These are phyloP conservation scores for Psylliodes chrysocephalus DNA, from an alignment of 2,888 invertebrate genomes.

Conservation along the genomic window DNA sequence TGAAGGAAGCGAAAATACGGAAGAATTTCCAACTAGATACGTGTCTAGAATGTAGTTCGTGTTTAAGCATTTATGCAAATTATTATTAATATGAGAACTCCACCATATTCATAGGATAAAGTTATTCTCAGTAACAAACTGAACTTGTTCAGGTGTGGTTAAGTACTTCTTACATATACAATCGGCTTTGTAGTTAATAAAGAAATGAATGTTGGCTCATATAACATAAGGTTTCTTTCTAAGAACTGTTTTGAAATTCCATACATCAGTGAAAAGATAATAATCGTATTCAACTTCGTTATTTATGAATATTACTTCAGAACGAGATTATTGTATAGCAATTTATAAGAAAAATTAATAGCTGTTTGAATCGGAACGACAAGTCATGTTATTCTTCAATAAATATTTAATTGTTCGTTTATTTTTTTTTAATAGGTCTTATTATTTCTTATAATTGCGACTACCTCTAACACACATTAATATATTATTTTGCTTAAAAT, in stretches of 20 bases:
- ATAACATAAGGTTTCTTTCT: constrained; percentile 23
- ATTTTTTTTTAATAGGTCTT: no score
- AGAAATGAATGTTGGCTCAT: constrained; percentile 17
- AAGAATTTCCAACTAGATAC: not conserved
- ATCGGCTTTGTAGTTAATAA: constrained; percentile 29
- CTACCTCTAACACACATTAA: no score
- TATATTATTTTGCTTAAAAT: no score
- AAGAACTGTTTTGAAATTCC: constrained; percentile 30
- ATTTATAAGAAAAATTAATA: no score
- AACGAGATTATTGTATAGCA: no score
- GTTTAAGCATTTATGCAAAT: constrained; percentile 42
- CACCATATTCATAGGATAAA: constrained; percentile 17
- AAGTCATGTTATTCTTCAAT: no score
- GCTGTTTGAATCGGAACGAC: no score
- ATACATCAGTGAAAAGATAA: constrained; percentile 27
- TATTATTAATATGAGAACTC: constrained; percentile 39
- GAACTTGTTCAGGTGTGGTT: constrained; percentile 37
- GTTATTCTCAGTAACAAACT: constrained; percentile 24
- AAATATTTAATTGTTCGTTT: no score
- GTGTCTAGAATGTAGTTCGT: constrained; percentile 24
- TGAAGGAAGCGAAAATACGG: no score
- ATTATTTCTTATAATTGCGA: no score
- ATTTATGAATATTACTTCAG: constrained; percentile 16
- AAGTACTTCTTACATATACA: constrained; percentile 30
- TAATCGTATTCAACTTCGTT: constrained; percentile 13